Evolutionary conservation across 2,113 vertebrate species (phyloP), one percentile per base, ranked within the genome.

Genomic region (Mobula hypostoma): DNA sequence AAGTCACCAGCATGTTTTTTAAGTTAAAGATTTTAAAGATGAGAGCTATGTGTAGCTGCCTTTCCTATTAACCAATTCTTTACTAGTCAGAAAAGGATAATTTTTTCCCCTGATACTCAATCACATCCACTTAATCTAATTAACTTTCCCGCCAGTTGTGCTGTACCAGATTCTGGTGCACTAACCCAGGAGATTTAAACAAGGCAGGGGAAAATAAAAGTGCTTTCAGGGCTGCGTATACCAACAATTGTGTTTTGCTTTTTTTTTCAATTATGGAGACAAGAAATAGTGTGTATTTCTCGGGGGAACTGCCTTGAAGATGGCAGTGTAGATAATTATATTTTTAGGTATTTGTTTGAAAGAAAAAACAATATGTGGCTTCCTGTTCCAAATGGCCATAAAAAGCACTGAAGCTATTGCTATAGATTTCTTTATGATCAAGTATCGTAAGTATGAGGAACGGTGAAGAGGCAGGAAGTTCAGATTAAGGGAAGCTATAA

Each of bases 311-410:
- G 80, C n/a, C 7, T 58, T 83, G 21, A 58, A 83, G 61, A 66
- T 90, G 14, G n/a, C 61, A 68, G 61, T 66, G n/a, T 32, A 88
- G 29, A 88, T 88, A 90, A 68, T 32, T 32, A 68, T 66, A 90
- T 90, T 66, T 79, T 90, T 90, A 90, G n/a, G 29, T 66, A 90
- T n/a, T 90, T 66, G 15, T 6, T 66, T 90, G 19, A 90, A 90
- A 90, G 61, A 14, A 66, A 11, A 93, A 74, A 93, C 70, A 74
- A 76, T 93, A 32, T 74, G 12, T 4, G 21, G 66, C 32, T 70
- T 87, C 63, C 61, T 72, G 17, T 40, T 36, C 90, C 68, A 68
- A 48, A 48, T 48, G 66, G 90, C 40, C 68, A 36, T 68, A 68
- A 70, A 24, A 17, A 72, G 66, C 15, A 40, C 66, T 12, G 7